Percentiles rank a stretch among this genome's conserved stretches.
These are phyloP conservation scores for Drosophila ezoana DNA, from an alignment of 2,888 invertebrate species.

Conservation along the genomic window DNA sequence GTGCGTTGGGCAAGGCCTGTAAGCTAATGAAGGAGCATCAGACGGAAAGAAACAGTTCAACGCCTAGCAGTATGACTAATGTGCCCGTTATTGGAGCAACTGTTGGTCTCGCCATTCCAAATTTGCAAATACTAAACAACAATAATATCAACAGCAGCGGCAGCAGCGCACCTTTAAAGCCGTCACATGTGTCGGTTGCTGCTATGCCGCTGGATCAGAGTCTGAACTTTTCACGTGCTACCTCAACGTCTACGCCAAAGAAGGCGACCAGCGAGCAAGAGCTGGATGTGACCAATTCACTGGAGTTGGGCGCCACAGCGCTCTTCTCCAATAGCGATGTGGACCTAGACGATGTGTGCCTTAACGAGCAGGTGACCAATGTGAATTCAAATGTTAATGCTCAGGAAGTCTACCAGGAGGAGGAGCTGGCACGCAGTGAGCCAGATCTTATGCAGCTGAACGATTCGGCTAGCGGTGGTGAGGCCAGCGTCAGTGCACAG, in stretches of 20 bases:
- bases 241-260: conserved; percentile 74
- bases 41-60: conserved; percentile 83
- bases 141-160: conserved; percentile 49
- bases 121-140: conserved; percentile 26
- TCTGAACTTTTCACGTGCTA: conserved; percentile 49
- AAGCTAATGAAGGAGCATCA: conserved; percentile 92
- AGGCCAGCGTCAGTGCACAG: conserved; percentile 41
- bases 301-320: conserved; percentile 89
- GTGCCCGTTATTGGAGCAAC: conserved; percentile 65
- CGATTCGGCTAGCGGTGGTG: conserved; percentile 39
- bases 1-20: conserved; percentile 96
- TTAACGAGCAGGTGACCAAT: conserved; percentile 90
- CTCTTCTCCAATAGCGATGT: conserved; percentile 95
- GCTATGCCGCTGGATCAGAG: conserved; percentile 61
- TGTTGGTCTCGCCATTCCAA: conserved; percentile 7
- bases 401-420: conserved; percentile 77
- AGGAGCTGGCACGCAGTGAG: conserved; percentile 84
- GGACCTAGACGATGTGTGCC: conserved; percentile 91
- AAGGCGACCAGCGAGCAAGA: conserved; percentile 68
- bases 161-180: conserved; percentile 55
- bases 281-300: conserved; percentile 81
- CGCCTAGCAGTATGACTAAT: conserved; percentile 82
- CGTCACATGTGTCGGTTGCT: conserved; percentile 43
- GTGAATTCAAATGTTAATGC: conserved; percentile 42
- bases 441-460: conserved; percentile 80